A percentile compares a stretch with the other conserved stretches of the same genome.
phyloP scores from a whole-genome alignment of 2,888 invertebrate species.

The Stenichneumon culpator region DNA sequence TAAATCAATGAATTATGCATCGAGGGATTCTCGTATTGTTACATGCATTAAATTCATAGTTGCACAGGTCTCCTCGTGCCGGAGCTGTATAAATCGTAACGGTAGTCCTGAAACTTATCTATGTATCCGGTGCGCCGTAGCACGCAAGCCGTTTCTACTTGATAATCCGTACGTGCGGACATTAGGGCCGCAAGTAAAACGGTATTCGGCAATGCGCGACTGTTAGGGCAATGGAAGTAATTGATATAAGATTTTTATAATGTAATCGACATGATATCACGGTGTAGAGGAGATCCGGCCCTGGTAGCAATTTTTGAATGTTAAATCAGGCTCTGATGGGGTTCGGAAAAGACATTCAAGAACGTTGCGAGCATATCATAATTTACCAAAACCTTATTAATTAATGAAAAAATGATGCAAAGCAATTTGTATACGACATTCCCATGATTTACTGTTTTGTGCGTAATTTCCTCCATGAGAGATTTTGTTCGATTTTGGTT shows the following conservation, averaged over 20 bases:
- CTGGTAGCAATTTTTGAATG: background rate
- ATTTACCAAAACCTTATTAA: too few relatives aligned
- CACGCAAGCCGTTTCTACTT: conserved; percentile 67
- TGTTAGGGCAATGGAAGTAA: conserved; percentile 31
- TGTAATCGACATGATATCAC: background rate
- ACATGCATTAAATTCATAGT: conserved; percentile 41
- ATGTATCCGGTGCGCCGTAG: conserved; percentile 48
- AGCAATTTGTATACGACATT: too few relatives aligned
- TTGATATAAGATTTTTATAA: conserved; percentile 1
- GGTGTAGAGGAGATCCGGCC: background rate
- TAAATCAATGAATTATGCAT: conserved; percentile 74
- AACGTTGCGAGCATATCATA: too few relatives aligned
- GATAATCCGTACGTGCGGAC: conserved; percentile 77
- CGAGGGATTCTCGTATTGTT: conserved; percentile 38
- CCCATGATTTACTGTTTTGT: too few relatives aligned
- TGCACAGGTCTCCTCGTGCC: conserved; percentile 10
- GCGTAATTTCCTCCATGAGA: too few relatives aligned
- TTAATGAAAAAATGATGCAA: too few relatives aligned
- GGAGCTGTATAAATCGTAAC: conserved; percentile 48
- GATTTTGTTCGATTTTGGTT: too few relatives aligned
- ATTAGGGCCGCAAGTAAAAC: conserved; percentile 70
- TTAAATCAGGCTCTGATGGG: too few relatives aligned
- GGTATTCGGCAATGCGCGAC: conserved; percentile 30
- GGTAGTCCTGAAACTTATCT: conserved; percentile 47
- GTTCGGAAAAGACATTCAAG: too few relatives aligned